Evolutionary conservation across 1,140 invertebrate species (phyloP).

Genomic region (Physella acuta): DNA sequence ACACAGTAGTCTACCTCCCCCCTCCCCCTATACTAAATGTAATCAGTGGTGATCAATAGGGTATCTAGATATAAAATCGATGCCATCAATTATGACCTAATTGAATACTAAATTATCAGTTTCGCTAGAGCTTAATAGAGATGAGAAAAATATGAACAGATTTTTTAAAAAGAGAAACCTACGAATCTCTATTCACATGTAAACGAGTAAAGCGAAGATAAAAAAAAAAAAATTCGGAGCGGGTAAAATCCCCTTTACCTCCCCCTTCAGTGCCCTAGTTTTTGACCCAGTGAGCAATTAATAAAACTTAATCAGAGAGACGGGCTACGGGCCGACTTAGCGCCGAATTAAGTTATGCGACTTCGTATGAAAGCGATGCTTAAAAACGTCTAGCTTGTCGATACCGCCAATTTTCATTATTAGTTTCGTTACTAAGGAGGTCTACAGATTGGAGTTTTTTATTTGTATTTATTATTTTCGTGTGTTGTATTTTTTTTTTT

Average conservation of each 20-base stretch:
- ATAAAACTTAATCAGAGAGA: conserved; percentile 11
- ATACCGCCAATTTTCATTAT: conserved; percentile 13
- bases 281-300: conserved; percentile 9
- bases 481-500: too few species aligned
- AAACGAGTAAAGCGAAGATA: conserved; percentile 6
- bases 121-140: too few species aligned
- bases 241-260: background rate
- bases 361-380: conserved; percentile 14
- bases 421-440: conserved; percentile 9
- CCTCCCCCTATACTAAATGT: too few species aligned
- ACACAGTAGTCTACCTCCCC: too few species aligned
- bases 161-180: background rate
- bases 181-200: background rate
- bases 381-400: conserved; percentile 5
- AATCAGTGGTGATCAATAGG: too few species aligned
- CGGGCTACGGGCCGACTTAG: background rate
- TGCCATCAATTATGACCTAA: too few species aligned
- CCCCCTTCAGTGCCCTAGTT: background rate
- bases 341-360: conserved; percentile 8
- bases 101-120: too few species aligned
- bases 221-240: too few species aligned
- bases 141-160: too few species aligned
- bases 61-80: too few species aligned
- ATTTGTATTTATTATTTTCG: conserved; percentile 5
- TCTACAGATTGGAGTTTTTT: background rate